Evolutionary conservation across 2,797 vertebrate genomes (phyloP).

Genomic region (Mycteria americana): DNA sequence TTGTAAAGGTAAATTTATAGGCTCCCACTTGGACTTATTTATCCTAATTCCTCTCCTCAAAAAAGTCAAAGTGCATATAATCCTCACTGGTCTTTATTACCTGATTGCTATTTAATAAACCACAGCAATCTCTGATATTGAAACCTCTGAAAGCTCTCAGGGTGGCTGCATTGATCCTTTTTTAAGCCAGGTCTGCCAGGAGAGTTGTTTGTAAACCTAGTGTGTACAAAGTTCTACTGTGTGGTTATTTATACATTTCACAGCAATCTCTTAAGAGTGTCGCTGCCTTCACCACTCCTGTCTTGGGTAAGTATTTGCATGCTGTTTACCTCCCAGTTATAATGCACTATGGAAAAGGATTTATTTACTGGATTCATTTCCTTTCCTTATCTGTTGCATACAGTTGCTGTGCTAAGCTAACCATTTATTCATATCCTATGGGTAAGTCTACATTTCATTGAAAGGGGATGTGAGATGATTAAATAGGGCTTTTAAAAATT

Average conservation of each 20-base stretch:
- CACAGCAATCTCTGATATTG: not conserved
- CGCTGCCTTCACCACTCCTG: not conserved
- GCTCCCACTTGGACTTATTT: not conserved
- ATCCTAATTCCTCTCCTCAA: not conserved
- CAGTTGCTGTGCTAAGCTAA: not conserved
- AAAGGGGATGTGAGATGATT: not conserved
- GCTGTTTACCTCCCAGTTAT: not conserved
- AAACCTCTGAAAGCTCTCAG: not conserved
- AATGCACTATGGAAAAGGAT: not conserved
- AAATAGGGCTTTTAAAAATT: not conserved
- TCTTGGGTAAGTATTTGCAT: not conserved
- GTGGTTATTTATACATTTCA: not conserved
- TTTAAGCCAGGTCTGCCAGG: not conserved
- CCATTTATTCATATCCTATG: not conserved
- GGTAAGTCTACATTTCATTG: not conserved
- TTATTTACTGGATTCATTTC: not conserved
- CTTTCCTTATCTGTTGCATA: not conserved
- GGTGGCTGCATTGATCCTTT: not conserved
- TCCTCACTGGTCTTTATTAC: not conserved
- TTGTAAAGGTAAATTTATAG: not conserved
- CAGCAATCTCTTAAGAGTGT: not conserved
- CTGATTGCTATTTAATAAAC: not conserved
- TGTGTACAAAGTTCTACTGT: not conserved
- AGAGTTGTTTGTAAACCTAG: not conserved
- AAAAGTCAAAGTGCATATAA: not conserved